Evolutionary conservation across 30 jellyfish, hydroid and myxozoan genomes (phyloP).

Genomic region (Calvadosia cruxmelitensis): DNA sequence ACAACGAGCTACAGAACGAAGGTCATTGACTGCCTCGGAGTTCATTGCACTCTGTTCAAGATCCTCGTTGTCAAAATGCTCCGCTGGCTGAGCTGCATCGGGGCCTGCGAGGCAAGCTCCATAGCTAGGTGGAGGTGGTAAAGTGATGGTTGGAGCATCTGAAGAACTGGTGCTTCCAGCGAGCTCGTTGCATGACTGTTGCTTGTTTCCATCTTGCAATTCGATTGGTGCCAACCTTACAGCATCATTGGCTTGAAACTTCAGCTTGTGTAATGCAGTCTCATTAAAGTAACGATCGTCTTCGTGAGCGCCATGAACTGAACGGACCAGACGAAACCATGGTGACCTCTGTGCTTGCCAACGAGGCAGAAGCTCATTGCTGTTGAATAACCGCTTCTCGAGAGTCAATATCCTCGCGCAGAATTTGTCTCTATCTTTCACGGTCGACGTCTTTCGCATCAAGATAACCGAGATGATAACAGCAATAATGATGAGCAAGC

Average conservation of each 20-base stretch:
- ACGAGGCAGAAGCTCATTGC: constrained; percentile 27
- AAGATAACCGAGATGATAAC: constrained; percentile 24
- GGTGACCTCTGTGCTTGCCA: constrained; percentile 40
- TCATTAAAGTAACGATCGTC: background rate
- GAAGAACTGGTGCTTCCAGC: background rate
- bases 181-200: background rate
- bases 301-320: background rate
- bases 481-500: constrained; percentile 25
- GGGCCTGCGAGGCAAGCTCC: no score
- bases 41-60: background rate
- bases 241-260: background rate
- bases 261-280: background rate
- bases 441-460: constrained; percentile 16
- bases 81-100: background rate
- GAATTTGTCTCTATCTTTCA: constrained; percentile 36
- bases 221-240: background rate
- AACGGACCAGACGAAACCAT: constrained; percentile 20
- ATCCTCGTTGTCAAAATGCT: background rate
- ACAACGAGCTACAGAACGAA: background rate
- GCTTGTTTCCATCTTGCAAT: background rate
- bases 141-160: background rate
- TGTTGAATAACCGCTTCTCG: constrained; percentile 36
- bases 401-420: constrained; percentile 17
- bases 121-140: background rate
- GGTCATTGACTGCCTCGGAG: background rate